These are phyloP conservation scores for Salvelinus fontinalis DNA, from an alignment of 2,113 vertebrate species.

Conservation along the genomic window DNA sequence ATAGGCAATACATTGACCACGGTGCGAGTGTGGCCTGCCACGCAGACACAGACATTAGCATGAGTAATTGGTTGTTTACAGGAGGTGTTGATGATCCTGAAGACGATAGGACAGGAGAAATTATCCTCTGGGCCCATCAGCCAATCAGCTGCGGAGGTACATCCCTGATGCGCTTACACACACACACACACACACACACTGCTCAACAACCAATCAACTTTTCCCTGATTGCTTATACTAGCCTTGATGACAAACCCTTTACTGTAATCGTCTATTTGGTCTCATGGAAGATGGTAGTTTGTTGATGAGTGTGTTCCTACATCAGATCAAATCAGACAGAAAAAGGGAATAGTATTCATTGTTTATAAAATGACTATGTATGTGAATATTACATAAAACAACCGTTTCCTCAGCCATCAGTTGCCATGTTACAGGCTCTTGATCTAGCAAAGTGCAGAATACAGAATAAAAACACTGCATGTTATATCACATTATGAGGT, in stretches of 20 bases:
- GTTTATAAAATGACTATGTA: neutral
- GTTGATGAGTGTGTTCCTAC: slow-evolving; percentile 37
- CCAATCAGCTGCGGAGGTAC: slow-evolving; percentile 30
- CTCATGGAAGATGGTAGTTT: slow-evolving; percentile 45
- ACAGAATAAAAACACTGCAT: neutral
- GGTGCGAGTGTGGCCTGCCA: neutral
- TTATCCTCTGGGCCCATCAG: slow-evolving; percentile 30
- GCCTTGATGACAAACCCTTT: slow-evolving; percentile 46
- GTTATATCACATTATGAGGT: neutral
- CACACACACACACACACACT: slow-evolving; percentile 10
- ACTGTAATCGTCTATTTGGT: slow-evolving; percentile 42
- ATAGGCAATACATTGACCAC: neutral
- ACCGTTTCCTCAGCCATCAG: neutral
- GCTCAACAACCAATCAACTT: slow-evolving; percentile 50
- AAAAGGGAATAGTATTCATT: neutral
- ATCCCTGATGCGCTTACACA: neutral
- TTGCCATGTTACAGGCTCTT: neutral
- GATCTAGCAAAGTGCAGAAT: neutral
- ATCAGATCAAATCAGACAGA: slow-evolving; percentile 12
- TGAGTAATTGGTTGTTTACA: slow-evolving; percentile 28
- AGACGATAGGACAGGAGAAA: slow-evolving; percentile 28
- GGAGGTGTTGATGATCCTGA: slow-evolving; percentile 48
- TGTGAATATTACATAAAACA: neutral
- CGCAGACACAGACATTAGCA: neutral
- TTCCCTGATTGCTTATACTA: slow-evolving; percentile 45